Base-by-base conservation (phyloP, 2,113 vertebrate species). In the Epinephelus fuscoguttatus region DNA sequence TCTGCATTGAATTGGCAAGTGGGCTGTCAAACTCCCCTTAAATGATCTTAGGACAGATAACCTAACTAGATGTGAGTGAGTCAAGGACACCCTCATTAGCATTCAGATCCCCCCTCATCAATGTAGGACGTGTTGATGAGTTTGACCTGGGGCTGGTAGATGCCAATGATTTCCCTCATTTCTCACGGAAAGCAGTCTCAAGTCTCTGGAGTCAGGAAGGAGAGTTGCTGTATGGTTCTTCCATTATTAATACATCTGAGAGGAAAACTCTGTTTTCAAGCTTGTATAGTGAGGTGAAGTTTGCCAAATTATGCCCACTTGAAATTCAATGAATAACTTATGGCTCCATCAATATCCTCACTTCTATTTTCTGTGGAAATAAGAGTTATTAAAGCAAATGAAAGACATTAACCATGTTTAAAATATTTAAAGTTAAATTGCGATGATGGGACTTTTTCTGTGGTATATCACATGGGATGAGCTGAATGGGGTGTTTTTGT, bases 211-310 rank as follows among this genome's bases (percentile, higher is more conserved):
- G 84, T 81, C 72, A 37, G 40, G 60, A 72, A 53, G 84, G 53
- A 81, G 70, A 84, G 78, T 66, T 85, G 75, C 84, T 80, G 70
- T 76, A 84, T 78, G 72, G 74, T 57, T 88, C 60, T 37, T 94
- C 77, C 71, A 92, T 94, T 94, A 93, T 94, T 95, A 79, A 94
- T 88, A 84, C 79, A 82, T 82, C 64, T 91, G 89, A 94, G 75
- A 94, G 90, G 84, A 87, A 93, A 94, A 82, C 79, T 81, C 80
- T 93, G 88, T 94, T 92, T 89, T 82, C 70, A 69, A 70, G 50
- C 76, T 79, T 82, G 60, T 85, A 80, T 47, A 23, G 47, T 47
- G 68, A 84, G 68, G 76, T 84, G 40, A 84, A 73, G 82, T 89
- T 88, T 79, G 59, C 69, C 33, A 80, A 85, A 90, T 91, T 77